These are phyloP conservation scores for Ailuropoda melanoleuca DNA, from an alignment of 2,113 vertebrate species.

Conservation along the genomic window DNA sequence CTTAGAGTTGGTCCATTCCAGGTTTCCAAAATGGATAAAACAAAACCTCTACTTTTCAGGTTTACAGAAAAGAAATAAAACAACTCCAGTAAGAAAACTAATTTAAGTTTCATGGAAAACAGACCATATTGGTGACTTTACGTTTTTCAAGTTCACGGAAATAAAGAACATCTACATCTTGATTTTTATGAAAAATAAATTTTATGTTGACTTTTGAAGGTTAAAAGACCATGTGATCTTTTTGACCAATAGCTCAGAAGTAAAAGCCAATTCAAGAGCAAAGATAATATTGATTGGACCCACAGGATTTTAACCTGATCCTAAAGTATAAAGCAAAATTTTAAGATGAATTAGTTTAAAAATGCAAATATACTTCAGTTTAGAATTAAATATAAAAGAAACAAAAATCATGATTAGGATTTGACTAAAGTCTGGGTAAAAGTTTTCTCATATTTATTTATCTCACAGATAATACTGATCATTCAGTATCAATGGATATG, in stretches of 20 bases:
- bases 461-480: constrained; percentile 8
- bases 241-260: background rate
- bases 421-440: constrained; percentile 37
- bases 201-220: constrained; percentile 42
- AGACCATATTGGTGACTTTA: background rate
- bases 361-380: constrained; percentile 39
- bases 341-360: constrained; percentile 51
- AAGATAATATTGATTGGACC: background rate
- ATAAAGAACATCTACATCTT: background rate
- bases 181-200: constrained; percentile 51
- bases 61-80: constrained; percentile 10
- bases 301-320: constrained; percentile 39
- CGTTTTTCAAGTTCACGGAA: background rate
- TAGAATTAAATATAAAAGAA: constrained; percentile 51
- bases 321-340: constrained; percentile 23
- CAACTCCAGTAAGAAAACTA: background rate
- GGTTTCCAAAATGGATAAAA: constrained; percentile 34
- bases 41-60: constrained; percentile 26
- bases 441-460: constrained; percentile 19
- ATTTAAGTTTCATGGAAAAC: constrained; percentile 17
- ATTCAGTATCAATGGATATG: constrained; percentile 18
- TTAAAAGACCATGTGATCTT: constrained; percentile 7
- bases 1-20: background rate
- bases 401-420: constrained; percentile 40
- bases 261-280: background rate